These are phyloP conservation scores for Zaprionus lachaisei DNA, from an alignment of 1,140 invertebrate species.

Conservation along the genomic window DNA sequence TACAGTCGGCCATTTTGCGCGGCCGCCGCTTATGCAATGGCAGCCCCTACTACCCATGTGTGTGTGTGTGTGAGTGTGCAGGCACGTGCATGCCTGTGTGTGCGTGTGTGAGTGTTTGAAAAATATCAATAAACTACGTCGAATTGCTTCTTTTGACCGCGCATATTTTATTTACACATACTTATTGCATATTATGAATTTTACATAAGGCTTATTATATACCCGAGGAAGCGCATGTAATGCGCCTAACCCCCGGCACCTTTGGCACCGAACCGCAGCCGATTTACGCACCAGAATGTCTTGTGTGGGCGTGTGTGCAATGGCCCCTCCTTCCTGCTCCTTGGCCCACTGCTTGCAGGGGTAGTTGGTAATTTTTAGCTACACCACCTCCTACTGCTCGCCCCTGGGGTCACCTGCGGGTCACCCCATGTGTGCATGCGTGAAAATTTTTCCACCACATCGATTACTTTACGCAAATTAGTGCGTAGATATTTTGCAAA, in stretches of 20 bases:
- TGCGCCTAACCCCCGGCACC: slow-evolving; percentile 2
- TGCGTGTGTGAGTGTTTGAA: slow-evolving; percentile 37
- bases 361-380: slow-evolving; percentile 71
- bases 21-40: slow-evolving; percentile 28
- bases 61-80: not conserved
- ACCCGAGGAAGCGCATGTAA: not conserved
- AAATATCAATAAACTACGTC: slow-evolving; percentile 71
- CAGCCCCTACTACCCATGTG: not conserved
- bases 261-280: slow-evolving; percentile 23
- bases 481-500: slow-evolving; percentile 83
- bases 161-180: slow-evolving; percentile 77
- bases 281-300: slow-evolving; percentile 72
- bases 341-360: slow-evolving; percentile 11
- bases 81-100: not conserved
- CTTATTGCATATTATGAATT: slow-evolving; percentile 65
- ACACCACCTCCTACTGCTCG: slow-evolving; percentile 17
- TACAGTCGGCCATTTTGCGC: slow-evolving; percentile 39
- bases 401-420: slow-evolving; percentile 2
- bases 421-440: slow-evolving; percentile 68
- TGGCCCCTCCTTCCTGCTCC: not conserved
- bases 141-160: slow-evolving; percentile 49
- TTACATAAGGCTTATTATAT: slow-evolving; percentile 73
- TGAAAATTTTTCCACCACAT: slow-evolving; percentile 82
- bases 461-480: slow-evolving; percentile 83
- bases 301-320: slow-evolving; percentile 54